Conservation (phyloP, 1,140 invertebrate species). For the Eupeodes corollae region DNA sequence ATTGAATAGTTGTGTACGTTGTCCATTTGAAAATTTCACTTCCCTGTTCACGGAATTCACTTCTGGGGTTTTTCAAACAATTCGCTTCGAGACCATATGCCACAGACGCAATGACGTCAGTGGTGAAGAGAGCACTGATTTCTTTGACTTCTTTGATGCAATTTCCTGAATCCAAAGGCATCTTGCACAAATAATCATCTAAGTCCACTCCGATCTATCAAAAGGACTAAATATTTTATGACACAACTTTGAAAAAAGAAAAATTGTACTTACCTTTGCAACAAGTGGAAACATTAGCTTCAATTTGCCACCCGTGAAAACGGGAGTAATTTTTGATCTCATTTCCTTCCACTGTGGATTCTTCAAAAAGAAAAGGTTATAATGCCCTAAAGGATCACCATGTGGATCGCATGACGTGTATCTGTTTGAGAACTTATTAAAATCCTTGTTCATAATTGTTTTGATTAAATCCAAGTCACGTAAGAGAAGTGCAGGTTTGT, state of each 20-base stretch:
- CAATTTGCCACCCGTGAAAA: slow-evolving; percentile 43
- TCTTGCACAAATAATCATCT: slow-evolving; percentile 10
- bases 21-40: slow-evolving; percentile 39
- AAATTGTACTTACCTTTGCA: slow-evolving; percentile 18
- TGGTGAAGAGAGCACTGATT: too few species aligned
- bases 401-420: slow-evolving; percentile 17
- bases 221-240: neutral
- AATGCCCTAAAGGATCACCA: slow-evolving; percentile 16
- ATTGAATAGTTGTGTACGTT: slow-evolving; percentile 42
- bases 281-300: slow-evolving; percentile 45
- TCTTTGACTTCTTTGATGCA: slow-evolving; percentile 15
- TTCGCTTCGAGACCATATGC: slow-evolving; percentile 45
- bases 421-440: slow-evolving; percentile 28
- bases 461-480: slow-evolving; percentile 42
- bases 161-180: slow-evolving; percentile 2
- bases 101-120: slow-evolving; percentile 1
- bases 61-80: slow-evolving; percentile 40
- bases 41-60: slow-evolving; percentile 37
- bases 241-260: neutral
- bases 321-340: slow-evolving; percentile 40
- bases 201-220: slow-evolving; percentile 20
- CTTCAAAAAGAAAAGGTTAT: slow-evolving; percentile 25
- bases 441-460: slow-evolving; percentile 41
- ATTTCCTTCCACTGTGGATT: slow-evolving; percentile 40
- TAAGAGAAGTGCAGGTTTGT: slow-evolving; percentile 38